These are phyloP conservation scores for Pocillopora grandis DNA, from an alignment of 92 coral and sea anemone species.

Conservation along the genomic window DNA sequence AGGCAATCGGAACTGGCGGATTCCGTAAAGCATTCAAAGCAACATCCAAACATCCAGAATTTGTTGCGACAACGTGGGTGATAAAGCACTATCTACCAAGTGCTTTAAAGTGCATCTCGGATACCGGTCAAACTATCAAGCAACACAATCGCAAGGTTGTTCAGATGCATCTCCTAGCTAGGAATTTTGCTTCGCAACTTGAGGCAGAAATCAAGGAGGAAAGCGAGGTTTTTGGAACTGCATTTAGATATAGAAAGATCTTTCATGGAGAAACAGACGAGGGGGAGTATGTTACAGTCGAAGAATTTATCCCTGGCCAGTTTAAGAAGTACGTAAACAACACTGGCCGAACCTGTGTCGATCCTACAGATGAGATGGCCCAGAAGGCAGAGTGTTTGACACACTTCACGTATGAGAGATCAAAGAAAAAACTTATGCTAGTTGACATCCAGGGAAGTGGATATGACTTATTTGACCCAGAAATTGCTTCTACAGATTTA, in stretches of 20 bases:
- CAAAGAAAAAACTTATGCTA: too few species aligned
- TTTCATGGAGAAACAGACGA: slow-evolving; percentile 48
- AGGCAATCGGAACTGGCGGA: too few species aligned
- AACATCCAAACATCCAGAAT: too few species aligned
- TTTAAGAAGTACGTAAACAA: slow-evolving; percentile 70
- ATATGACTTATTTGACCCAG: too few species aligned
- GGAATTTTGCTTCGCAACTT: slow-evolving; percentile 46
- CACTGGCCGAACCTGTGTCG: slow-evolving; percentile 56
- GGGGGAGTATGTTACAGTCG: slow-evolving; percentile 68
- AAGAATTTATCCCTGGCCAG: slow-evolving; percentile 65
- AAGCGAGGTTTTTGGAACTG: slow-evolving; percentile 36
- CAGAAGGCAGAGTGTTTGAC: slow-evolving; percentile 65
- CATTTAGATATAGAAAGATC: slow-evolving; percentile 50
- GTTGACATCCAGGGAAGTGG: too few species aligned
- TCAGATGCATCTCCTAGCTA: slow-evolving; percentile 69
- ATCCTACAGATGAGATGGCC: slow-evolving; percentile 20
- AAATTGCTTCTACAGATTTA: too few species aligned
- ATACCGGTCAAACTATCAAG: too few species aligned
- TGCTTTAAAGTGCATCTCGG: too few species aligned
- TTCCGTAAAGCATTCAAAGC: too few species aligned
- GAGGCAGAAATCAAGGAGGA: background rate
- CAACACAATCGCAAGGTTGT: too few species aligned
- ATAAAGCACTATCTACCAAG: too few species aligned
- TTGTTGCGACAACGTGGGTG: too few species aligned
- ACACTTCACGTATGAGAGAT: slow-evolving; percentile 72